Percentiles rank a stretch among this genome's conserved stretches.
Conservation (phyloP, 2,113 vertebrate genomes). For the Saimiri boliviensis region DNA sequence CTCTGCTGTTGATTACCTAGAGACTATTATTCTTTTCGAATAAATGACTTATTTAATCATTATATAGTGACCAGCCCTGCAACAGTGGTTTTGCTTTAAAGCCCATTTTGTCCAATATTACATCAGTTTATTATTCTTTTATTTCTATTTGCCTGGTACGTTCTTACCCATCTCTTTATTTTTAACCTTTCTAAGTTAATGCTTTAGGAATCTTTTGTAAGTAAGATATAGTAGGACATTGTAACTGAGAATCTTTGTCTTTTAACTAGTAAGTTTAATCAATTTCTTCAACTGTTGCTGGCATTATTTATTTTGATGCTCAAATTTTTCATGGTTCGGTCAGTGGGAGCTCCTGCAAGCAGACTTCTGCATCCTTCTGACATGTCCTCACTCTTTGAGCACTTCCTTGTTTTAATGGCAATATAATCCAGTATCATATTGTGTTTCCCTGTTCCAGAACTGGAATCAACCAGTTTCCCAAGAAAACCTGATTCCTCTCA, state of each 20-base stretch:
- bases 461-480: background rate
- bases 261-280: background rate
- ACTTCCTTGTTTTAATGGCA: background rate
- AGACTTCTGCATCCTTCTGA: background rate
- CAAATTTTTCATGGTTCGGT: background rate
- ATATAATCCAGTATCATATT: background rate
- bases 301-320: background rate
- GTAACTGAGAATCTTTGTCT: background rate
- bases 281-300: background rate
- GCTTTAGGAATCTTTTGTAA: background rate
- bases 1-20: background rate
- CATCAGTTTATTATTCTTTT: background rate
- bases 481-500: background rate
- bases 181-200: background rate
- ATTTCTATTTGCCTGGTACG: background rate
- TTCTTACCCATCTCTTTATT: background rate
- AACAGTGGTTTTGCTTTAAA: background rate
- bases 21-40: background rate
- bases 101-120: background rate
- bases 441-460: background rate
- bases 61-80: background rate
- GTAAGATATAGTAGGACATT: background rate
- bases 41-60: background rate
- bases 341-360: background rate
- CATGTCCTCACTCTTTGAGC: background rate